Evolutionary conservation across 2,113 vertebrate genomes (phyloP).

Genomic region (Tupaia chinensis): DNA sequence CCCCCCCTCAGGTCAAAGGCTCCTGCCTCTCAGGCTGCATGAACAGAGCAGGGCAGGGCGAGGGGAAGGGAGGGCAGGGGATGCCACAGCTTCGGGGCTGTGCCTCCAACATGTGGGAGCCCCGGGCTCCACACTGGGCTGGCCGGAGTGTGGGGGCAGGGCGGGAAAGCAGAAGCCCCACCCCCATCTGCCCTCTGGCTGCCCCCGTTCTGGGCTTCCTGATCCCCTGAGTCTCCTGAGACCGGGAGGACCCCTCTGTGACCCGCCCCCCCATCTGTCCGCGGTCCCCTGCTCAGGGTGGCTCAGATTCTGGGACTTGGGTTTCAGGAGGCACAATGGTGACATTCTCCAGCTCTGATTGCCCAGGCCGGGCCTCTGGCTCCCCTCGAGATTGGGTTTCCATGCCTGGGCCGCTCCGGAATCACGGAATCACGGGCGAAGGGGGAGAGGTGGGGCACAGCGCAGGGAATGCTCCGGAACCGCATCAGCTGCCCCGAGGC

Average conservation of each 20-base stretch:
- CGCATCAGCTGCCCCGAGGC: not conserved
- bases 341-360: conserved; percentile 77
- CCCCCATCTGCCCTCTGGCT: conserved; percentile 85
- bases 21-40: not conserved
- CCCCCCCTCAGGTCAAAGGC: not conserved
- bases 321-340: conserved; percentile 83
- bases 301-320: conserved; percentile 78
- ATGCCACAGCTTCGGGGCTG: not conserved
- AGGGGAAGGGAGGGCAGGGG: not conserved
- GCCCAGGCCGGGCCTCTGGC: conserved; percentile 66
- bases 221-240: conserved; percentile 71
- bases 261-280: conserved; percentile 65
- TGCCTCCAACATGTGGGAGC: not conserved
- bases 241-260: conserved; percentile 67
- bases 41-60: not conserved
- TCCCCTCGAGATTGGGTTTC: conserved; percentile 80
- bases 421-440: not conserved
- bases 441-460: not conserved
- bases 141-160: not conserved
- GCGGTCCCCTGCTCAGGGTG: conserved; percentile 65
- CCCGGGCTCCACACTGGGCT: not conserved
- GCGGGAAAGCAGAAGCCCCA: conserved; percentile 17
- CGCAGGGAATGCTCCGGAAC: not conserved
- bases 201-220: conserved; percentile 77
- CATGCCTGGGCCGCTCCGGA: conserved; percentile 52